Percentiles rank a stretch among this genome's conserved stretches.
phyloP scores from a whole-genome alignment of 2,888 invertebrate species.

The Paralinhomoeus sp. region DNA sequence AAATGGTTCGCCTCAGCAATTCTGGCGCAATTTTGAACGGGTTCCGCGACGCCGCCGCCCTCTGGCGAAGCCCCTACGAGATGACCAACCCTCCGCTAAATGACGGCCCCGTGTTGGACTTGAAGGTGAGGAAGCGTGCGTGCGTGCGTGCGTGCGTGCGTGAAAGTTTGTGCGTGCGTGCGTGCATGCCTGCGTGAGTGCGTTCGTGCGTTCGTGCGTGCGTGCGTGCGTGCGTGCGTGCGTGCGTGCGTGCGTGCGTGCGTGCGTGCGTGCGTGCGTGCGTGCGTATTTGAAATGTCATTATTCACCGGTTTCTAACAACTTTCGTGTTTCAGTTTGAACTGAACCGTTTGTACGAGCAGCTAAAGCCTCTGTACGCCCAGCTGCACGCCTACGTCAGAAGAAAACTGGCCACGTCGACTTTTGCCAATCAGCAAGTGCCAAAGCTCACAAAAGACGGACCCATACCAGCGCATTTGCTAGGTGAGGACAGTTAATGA shows the following conservation, averaged over 20 bases:
- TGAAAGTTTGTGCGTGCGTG: too few species aligned
- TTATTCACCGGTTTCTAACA: not conserved
- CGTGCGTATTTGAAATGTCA: not conserved
- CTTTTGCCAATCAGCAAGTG: constrained; percentile 13
- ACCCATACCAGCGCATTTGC: constrained; percentile 25
- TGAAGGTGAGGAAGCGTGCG: too few species aligned
- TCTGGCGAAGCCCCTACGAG: constrained; percentile 24
- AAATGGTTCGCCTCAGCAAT: constrained; percentile 16
- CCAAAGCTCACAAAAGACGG: constrained; percentile 16
- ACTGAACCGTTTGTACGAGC: too few species aligned
- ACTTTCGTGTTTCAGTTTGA: not conserved
- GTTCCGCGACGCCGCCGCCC: constrained; percentile 18
- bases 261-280: too few species aligned
- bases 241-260: too few species aligned
- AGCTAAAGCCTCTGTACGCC: constrained; percentile 10
- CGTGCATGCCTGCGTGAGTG: too few species aligned
- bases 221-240: too few species aligned
- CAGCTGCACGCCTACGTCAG: constrained; percentile 11
- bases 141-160: too few species aligned
- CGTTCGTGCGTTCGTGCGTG: too few species aligned
- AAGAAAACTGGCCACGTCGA: constrained; percentile 9
- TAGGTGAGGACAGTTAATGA: too few species aligned
- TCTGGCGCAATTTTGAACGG: constrained; percentile 20
- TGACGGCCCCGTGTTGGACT: constrained; percentile 11
- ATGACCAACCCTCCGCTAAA: constrained; percentile 10